phyloP scores from a whole-genome alignment of 2,888 invertebrate genomes.

The Aphelenchoides bicaudatus region DNA sequence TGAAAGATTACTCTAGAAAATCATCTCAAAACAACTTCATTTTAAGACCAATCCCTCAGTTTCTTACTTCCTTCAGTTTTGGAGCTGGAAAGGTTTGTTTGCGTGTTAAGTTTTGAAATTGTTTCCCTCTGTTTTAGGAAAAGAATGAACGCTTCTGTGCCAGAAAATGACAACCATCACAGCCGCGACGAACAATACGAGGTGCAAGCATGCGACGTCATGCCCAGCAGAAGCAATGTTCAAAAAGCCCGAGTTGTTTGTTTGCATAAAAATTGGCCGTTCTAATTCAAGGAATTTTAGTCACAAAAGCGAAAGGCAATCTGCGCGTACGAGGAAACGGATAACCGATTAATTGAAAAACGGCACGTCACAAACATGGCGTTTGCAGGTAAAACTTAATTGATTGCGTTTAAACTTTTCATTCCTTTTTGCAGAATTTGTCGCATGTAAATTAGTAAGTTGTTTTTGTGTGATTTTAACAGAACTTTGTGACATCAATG shows the following conservation, averaged over 20 bases:
- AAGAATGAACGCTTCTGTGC: conserved; percentile 14
- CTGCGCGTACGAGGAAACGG: conserved; percentile 10
- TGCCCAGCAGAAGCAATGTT: conserved; percentile 7
- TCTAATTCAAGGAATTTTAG: conserved; percentile 1
- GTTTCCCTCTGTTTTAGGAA: conserved; percentile 4
- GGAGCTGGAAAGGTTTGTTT: conserved; percentile 14
- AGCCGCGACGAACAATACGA: conserved; percentile 17
- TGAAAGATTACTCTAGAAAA: too few species aligned
- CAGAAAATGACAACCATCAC: conserved; percentile 14
- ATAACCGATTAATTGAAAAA: conserved; percentile 17
- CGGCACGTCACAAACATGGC: conserved; percentile 17
- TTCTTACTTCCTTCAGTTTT: conserved; percentile 17
- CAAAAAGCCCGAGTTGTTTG: conserved; percentile 7
- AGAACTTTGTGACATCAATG: not conserved
- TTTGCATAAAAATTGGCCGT: not conserved
- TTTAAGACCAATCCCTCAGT: conserved; percentile 17
- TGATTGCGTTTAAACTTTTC: conserved; percentile 13
- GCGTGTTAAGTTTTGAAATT: not conserved
- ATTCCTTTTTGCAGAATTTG: conserved; percentile 6
- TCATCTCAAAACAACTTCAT: too few species aligned
- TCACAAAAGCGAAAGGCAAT: conserved; percentile 11
- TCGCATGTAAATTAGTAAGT: conserved; percentile 15
- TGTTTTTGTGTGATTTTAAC: not conserved
- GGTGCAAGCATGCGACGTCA: conserved; percentile 16
- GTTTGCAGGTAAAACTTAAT: conserved; percentile 18